Conservation (phyloP, 2,888 invertebrate genomes). For the Oeneis ivallda region DNA sequence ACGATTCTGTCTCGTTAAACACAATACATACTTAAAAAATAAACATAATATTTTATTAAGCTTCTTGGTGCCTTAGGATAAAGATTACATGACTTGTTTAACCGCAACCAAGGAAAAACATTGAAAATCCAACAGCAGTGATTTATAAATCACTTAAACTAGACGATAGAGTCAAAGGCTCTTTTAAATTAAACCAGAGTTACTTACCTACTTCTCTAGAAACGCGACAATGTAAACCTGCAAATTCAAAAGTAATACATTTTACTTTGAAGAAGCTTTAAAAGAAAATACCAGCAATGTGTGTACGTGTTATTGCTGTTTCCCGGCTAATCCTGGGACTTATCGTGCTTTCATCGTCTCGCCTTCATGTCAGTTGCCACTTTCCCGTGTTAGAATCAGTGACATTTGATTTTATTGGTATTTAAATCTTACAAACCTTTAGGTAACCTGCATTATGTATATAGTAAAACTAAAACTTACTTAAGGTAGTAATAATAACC, state of each 20-base stretch:
- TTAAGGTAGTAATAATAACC: no score
- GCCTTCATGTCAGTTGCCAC: constrained; percentile 15
- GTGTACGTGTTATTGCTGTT: constrained; percentile 6
- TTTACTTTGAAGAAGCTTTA: constrained; percentile 7
- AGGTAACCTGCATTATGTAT: no score
- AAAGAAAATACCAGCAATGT: constrained; percentile 5
- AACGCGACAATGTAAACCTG: not conserved
- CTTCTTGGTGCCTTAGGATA: no score
- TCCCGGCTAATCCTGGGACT: constrained; percentile 14
- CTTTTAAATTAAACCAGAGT: not conserved
- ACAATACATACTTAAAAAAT: no score
- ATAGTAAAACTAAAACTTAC: no score
- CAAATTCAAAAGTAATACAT: constrained; percentile 10
- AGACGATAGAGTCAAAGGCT: not conserved
- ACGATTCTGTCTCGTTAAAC: no score
- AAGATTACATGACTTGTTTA: no score
- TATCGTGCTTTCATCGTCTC: constrained; percentile 17
- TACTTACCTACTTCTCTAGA: not conserved
- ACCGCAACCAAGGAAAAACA: no score
- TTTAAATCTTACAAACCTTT: not conserved
- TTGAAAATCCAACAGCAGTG: not conserved
- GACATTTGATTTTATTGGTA: constrained; percentile 12
- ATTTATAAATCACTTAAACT: not conserved
- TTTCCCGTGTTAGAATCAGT: constrained; percentile 1
- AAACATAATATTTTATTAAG: no score